A percentile compares a stretch with the other conserved stretches of the same genome.
Evolutionary conservation across 2,888 invertebrate genomes (phyloP).

Genomic region (Apotomis capreana): DNA sequence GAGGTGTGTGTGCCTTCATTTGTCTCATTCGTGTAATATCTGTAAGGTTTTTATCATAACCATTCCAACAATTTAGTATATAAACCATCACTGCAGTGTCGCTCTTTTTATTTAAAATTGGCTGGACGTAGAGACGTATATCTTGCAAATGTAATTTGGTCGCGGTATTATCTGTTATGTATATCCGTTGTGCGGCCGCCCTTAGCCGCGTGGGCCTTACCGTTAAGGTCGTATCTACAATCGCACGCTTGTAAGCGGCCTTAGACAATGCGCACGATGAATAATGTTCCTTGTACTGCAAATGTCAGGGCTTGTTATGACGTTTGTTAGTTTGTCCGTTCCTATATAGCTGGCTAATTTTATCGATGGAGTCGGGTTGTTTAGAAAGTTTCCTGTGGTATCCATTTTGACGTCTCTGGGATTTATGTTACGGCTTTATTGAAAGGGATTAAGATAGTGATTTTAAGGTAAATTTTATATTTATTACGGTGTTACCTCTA

Average conservation of each 20-base stretch:
- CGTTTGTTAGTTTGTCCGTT: constrained; percentile 46
- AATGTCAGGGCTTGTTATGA: constrained; percentile 71
- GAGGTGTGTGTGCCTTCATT: too few relatives aligned
- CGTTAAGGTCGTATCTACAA: constrained; percentile 78
- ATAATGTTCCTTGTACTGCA: constrained; percentile 67
- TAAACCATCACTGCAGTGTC: too few relatives aligned
- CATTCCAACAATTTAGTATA: too few relatives aligned
- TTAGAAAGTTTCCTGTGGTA: constrained; percentile 28
- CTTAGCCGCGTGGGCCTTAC: constrained; percentile 54
- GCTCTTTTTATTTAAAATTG: too few relatives aligned
- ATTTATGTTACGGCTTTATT: constrained; percentile 25
- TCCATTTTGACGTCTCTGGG: constrained; percentile 31
- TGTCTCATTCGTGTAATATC: too few relatives aligned
- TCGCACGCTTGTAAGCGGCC: constrained; percentile 69
- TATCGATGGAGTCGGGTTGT: constrained; percentile 29
- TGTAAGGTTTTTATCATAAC: too few relatives aligned
- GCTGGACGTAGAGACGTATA: too few relatives aligned
- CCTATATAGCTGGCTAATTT: constrained; percentile 39
- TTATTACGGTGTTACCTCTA: too few relatives aligned
- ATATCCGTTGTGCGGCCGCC: constrained; percentile 63
- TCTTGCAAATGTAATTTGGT: too few relatives aligned
- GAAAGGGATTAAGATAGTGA: constrained; percentile 2
- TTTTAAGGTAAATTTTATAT: not conserved
- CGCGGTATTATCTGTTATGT: too few relatives aligned
- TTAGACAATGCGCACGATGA: constrained; percentile 73